Base-by-base conservation (phyloP, 2,888 invertebrate genomes). In the Cryptus viduatorius region DNA sequence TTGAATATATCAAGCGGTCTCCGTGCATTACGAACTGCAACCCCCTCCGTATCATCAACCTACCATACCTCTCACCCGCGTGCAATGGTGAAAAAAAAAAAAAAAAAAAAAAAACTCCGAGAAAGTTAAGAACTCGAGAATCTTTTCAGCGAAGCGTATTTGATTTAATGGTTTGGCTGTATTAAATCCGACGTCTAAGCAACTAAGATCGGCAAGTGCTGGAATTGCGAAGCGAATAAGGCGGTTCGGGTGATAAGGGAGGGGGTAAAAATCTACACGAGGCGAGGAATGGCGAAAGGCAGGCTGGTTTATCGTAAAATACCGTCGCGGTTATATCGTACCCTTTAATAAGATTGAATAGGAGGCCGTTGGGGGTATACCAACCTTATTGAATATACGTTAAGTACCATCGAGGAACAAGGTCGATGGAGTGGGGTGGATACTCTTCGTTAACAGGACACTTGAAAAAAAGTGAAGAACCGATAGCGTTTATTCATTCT, bases 1-100 rank as follows among this genome's bases (percentile, higher is more conserved):
- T 69, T 78, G 78, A 69, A 78, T 78, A 78, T 59, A 68, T 78
- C 44, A 67, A 69, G 69, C 69, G 56, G 61, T 31, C 59, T 37
- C 29, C 37, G 24, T n/a, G 78, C 48, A 65, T 50, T 50, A 76
- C 65, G 14, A 53, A n/a, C 75, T 50, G 50, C 71, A 10, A 48
- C 10, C 16, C 42, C 4, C 67, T 24, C 42, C 44, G 19, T n/a
- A 44, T 8, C 44, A n/a, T 72, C 44, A 44, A 64, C n/a, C 64
- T 75, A 48, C 42, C n/a, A 75, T 65, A 64, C 56, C 44, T 16
- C 61, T 10, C 29, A 61, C 59, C 12, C 61, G 48, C 75, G 65
- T 31, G 75, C 64, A 65, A 75, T 65, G 75, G 75, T 75, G 61
- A 75, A 37, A 64, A 75, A 48, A 75, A 75, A 50, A 75, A 75